phyloP scores from a whole-genome alignment of 2,797 vertebrate genomes.

The Crocodylus rhombifer region DNA sequence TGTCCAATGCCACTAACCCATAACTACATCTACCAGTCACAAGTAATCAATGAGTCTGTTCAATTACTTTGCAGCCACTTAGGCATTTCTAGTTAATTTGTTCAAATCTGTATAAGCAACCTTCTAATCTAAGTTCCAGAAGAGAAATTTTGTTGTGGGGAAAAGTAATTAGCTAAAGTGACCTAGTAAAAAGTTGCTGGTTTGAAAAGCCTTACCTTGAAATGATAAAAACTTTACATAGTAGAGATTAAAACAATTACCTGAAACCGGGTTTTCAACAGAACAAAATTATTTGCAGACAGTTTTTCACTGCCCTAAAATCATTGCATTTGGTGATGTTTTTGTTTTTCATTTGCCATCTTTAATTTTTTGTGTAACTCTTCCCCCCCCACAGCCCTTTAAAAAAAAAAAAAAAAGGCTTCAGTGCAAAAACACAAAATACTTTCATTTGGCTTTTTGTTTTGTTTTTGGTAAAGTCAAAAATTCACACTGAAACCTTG shows the following conservation, averaged over 20 bases:
- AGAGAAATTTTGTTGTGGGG: not conserved
- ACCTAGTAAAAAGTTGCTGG: not conserved
- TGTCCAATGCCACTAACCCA: not conserved
- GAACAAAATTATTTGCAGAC: not conserved
- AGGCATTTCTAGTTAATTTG: not conserved
- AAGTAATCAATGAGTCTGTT: slow-evolving; percentile 12
- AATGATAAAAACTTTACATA: slow-evolving; percentile 20
- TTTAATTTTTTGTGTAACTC: not conserved
- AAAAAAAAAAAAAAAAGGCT: not conserved
- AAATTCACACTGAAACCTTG: not conserved
- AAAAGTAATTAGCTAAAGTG: slow-evolving; percentile 23
- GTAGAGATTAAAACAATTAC: not conserved
- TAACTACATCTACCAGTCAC: slow-evolving; percentile 27
- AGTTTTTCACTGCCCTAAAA: not conserved
- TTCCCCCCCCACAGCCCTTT: not conserved
- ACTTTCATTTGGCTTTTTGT: not conserved
- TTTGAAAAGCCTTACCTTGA: not conserved
- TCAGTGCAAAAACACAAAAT: not conserved
- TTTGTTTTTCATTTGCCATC: not conserved
- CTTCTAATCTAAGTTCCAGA: too few relatives aligned
- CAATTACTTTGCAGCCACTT: not conserved
- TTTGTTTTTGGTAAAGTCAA: not conserved
- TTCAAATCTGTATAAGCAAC: too few relatives aligned
- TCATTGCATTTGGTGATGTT: not conserved
- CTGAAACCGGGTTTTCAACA: not conserved